Evolutionary conservation across 2,888 invertebrate species (phyloP).

Genomic region (Pristionchus arcanus): DNA sequence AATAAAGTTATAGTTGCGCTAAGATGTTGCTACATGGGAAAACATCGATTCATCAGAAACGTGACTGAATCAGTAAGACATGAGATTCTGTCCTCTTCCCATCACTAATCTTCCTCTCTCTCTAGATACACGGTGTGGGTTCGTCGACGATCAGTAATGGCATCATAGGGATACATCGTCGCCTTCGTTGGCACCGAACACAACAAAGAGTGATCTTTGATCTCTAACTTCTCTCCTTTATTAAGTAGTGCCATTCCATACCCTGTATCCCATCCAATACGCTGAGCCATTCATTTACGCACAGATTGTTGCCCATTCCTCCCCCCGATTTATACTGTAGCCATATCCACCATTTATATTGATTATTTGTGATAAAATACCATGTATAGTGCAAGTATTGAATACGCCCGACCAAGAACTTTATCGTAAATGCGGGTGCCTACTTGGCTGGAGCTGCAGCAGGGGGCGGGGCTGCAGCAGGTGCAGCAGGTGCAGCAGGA

Average conservation of each 20-base stretch:
- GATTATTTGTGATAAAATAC: constrained; percentile 37
- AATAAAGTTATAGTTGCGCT: not conserved
- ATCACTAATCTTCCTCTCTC: too few relatives aligned
- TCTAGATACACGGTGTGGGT: constrained; percentile 78
- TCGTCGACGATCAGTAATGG: constrained; percentile 77
- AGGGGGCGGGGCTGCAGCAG: not conserved
- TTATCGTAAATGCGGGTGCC: not conserved
- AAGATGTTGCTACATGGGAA: not conserved
- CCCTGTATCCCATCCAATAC: not conserved
- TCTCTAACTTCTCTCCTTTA: not conserved
- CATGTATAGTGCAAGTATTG: not conserved
- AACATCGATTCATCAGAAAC: not conserved
- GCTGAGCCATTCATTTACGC: constrained; percentile 14
- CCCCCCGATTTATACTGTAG: constrained; percentile 15
- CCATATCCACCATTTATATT: constrained; percentile 38
- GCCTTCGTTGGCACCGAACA: constrained; percentile 60
- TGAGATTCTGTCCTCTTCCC: constrained; percentile 19
- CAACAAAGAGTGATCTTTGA: constrained; percentile 32
- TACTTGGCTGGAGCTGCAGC: constrained; percentile 15
- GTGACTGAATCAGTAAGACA: too few relatives aligned
- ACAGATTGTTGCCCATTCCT: constrained; percentile 2
- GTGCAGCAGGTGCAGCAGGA: too few relatives aligned
- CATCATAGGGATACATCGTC: constrained; percentile 77
- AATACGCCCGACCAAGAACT: constrained; percentile 20
- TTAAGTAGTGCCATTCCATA: not conserved